Conservation (phyloP, 2,797 vertebrate genomes). For the Karalla daura region DNA sequence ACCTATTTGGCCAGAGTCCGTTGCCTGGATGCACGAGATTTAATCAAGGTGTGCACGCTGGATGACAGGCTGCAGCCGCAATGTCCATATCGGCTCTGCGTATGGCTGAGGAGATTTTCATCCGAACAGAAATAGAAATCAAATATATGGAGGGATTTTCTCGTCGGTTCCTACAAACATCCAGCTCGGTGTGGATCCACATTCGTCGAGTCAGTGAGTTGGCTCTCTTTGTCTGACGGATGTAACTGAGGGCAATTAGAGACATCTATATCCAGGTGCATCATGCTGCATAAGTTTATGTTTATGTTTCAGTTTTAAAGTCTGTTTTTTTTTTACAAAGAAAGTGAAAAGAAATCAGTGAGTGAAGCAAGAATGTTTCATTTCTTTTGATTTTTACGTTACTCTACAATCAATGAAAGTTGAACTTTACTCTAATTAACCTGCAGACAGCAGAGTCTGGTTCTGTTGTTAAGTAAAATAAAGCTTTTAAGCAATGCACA, state of each 20-base stretch:
- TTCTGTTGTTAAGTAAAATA: too few species aligned
- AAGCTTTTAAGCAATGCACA: background rate
- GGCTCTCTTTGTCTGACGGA: background rate
- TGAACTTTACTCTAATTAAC: too few species aligned
- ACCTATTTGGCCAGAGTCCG: slow-evolving; percentile 2
- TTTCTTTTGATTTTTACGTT: background rate
- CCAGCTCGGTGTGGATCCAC: background rate
- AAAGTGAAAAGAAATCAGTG: background rate
- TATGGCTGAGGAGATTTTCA: background rate
- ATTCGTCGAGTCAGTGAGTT: slow-evolving; percentile 3
- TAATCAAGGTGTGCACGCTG: slow-evolving; percentile 49
- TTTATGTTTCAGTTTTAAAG: background rate
- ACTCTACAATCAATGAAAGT: background rate
- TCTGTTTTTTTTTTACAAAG: background rate
- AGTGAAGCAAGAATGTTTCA: background rate
- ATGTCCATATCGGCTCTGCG: background rate
- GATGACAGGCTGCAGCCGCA: slow-evolving; percentile 3
- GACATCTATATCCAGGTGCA: slow-evolving; percentile 6
- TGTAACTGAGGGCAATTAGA: background rate
- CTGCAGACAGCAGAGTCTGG: too few species aligned
- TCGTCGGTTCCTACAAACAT: background rate
- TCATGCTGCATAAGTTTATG: background rate
- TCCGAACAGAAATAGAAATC: background rate
- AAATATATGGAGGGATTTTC: slow-evolving; percentile 2
- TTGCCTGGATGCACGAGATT: slow-evolving; percentile 58